These are phyloP conservation scores for Petrosia ficiformis DNA, from an alignment of 37 sponge, comb jelly and placozoan genomes.

Conservation along the genomic window DNA sequence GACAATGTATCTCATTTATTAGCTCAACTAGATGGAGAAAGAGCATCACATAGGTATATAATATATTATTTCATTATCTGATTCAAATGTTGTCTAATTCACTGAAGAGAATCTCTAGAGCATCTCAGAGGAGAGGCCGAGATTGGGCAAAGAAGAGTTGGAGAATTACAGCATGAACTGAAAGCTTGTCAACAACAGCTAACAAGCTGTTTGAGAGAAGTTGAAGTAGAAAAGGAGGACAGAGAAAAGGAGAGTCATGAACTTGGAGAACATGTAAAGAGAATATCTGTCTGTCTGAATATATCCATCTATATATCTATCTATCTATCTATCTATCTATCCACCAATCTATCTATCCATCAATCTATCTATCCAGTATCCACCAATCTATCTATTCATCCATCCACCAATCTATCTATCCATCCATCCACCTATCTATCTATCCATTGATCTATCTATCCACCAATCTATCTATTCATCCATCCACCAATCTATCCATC, in stretches of 20 bases:
- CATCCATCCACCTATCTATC: too few relatives aligned
- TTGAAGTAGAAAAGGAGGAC: conserved; percentile 15
- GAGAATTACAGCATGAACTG: conserved; percentile 36
- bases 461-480: too few relatives aligned
- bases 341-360: too few relatives aligned
- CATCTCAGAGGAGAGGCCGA: conserved; percentile 18
- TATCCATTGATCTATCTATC: too few relatives aligned
- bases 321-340: too few relatives aligned
- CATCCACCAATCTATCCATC: too few relatives aligned
- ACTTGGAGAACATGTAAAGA: conserved; percentile 13
- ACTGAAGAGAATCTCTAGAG: conserved; percentile 1
- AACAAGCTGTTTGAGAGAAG: conserved; percentile 12
- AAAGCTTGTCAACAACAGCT: conserved; percentile 30
- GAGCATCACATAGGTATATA: background rate
- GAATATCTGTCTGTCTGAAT: too few relatives aligned
- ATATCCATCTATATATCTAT: too few relatives aligned
- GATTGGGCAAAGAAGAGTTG: conserved; percentile 11
- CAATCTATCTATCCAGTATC: too few relatives aligned
- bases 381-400: too few relatives aligned
- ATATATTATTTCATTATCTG: background rate
- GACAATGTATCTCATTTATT: conserved; percentile 23
- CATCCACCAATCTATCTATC: too few relatives aligned
- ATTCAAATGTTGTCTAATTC: background rate
- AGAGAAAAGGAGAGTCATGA: background rate
- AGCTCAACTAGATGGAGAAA: conserved; percentile 43